Evolutionary conservation across 1,140 invertebrate species (phyloP), one percentile per base, ranked within the genome.

Genomic region (Danaus plexippus): DNA sequence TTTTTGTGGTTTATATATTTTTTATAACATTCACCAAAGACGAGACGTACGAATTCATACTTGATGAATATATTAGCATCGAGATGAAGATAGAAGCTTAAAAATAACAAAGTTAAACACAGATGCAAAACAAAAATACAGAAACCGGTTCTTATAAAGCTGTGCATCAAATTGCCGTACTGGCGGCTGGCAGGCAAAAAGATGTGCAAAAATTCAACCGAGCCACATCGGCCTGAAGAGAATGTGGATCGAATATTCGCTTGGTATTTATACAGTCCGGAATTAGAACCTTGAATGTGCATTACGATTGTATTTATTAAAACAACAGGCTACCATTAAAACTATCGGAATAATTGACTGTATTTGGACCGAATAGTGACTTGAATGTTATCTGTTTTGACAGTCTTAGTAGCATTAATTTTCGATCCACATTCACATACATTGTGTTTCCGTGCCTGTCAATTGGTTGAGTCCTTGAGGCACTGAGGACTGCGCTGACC

Each of bases 381-480:
- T 9, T 48, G 47, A 51, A 52, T 50, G 57, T 46, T 43, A 43
- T 15, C 13, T 40, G 43, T 43, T 43, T 40, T 43, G 50, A 52
- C 42, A 13, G 43, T 12, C 22, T 32, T 8, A 32, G 22, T 32
- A 32, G 22, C 22, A 32, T 2, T 32, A 32, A 32, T 32, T 10
- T 64, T 63, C 54, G 63, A 68, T 76, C 75, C 72, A 78, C 79
- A 82, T 85, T 77, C 75, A 69, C 62, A 66, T 67, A 61, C 67
- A 63, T 59, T 54, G 62, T 59, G 43, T 53, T 64, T 69, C 77
- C 89, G 84, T 90, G 89, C 89, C 89, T 87, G 90, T 90, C 59
- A 95, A 89, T 85, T 94, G 93, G 89, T 95, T 95, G 66, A 95
- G 89, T 67, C 94, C 94, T 77, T 90, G 91, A 43, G 91, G 88